A percentile compares a stretch with the other conserved stretches of the same genome.
These are phyloP conservation scores for Eulemur macaco DNA, from an alignment of 2,113 vertebrate species.

Conservation along the genomic window DNA sequence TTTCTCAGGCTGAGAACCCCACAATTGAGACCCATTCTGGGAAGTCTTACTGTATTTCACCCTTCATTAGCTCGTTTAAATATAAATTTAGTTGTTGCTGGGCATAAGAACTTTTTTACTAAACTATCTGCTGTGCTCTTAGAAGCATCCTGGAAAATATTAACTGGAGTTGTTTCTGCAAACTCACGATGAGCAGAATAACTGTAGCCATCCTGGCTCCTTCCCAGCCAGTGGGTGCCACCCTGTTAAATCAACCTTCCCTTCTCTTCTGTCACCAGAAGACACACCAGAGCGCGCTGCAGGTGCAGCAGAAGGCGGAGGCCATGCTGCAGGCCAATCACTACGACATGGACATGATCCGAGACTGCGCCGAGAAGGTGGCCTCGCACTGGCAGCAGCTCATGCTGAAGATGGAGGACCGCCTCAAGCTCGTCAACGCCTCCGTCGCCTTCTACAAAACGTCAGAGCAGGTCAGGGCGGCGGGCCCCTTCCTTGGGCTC, in stretches of 20 bases:
- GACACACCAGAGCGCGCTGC: conserved; percentile 98
- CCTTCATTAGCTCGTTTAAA: conserved; percentile 21
- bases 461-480: conserved; percentile 92
- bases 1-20: neutral
- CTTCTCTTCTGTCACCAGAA: conserved; percentile 85
- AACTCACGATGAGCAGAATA: accelerated
- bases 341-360: conserved; percentile 98
- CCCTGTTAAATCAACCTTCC: accelerated
- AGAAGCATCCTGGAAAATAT: neutral
- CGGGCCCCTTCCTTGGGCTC: accelerated
- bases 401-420: conserved; percentile 99
- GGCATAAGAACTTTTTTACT: neutral
- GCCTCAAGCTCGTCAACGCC: conserved; percentile 98
- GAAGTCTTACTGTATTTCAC: neutral
- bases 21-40: neutral
- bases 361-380: conserved; percentile 98
- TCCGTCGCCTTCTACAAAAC: conserved; percentile 99
- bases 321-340: conserved; percentile 97
- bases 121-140: neutral
- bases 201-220: neutral
- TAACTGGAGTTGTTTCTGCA: neutral
- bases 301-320: conserved; percentile 99
- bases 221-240: accelerated
- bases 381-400: conserved; percentile 99
- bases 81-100: neutral